Base-by-base conservation (phyloP, 2,113 vertebrate genomes). In the Athene noctua region DNA sequence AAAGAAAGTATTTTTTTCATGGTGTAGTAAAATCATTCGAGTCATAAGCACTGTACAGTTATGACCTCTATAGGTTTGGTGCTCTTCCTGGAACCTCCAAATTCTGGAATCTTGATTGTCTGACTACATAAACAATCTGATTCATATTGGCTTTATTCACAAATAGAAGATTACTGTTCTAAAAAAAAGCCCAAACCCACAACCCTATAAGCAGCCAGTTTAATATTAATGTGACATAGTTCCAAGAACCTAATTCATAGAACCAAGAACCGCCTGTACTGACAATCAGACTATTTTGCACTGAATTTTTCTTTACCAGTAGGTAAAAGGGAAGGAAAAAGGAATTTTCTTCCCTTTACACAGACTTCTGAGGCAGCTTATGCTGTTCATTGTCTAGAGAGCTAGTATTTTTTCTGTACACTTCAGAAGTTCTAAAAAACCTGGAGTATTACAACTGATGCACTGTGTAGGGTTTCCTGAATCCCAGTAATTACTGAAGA, bases 321-420 rank as follows among this genome's bases (percentile, higher is more conserved):
- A 78, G 3, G 5, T 4, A 84, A 10, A 81, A 77, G 15, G 44
- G 23, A 74, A 87, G 30, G 5, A 52, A 72, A 67, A 79, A 67
- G 1, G 3, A 14, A 1, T 4, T 62, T 65, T 70, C 54, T 75
- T 6, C 5, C 38, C 13, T 70, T 87, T 54, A 49, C 29, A n/a
- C 9, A 84, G n/a, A 79, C 6, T 89, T 67, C 47, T 78, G 18
- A 68, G 68, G 17, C 21, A 88, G 32, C 23, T 94, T 77, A 57
- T n/a, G 34, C 15, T 73, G 44, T 49, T 77, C 9, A 38, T 3
- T 0, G 1, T 30, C 17, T 38, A 42, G 0, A 1, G 9, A 77
- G 21, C 9, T 82, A 75, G 51, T 22, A 4, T 6, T 80, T 65
- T 59, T 80, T 20, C 30, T 55, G 47, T 27, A 36, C 3, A 40